Conservation (phyloP, 2,797 vertebrate species). For the Xerus rutilus region DNA sequence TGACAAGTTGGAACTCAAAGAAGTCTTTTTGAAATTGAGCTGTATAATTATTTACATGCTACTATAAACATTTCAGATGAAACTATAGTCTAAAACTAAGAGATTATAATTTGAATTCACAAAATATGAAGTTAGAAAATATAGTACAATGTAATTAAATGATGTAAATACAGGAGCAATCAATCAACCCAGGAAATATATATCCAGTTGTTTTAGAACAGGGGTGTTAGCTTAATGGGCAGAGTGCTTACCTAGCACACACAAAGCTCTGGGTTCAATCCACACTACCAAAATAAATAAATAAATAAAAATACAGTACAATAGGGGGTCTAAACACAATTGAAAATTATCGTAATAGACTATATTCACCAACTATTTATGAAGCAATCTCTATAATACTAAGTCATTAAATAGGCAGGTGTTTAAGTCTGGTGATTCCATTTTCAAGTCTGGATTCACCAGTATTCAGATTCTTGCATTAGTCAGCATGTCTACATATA, state of each 20-base stretch:
- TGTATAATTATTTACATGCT: neutral
- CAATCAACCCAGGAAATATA: slow-evolving; percentile 7
- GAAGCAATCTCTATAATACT: slow-evolving; percentile 45
- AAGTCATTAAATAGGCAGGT: slow-evolving; percentile 43
- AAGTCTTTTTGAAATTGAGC: neutral
- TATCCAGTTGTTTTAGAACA: slow-evolving; percentile 4
- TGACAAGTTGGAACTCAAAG: neutral
- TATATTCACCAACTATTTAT: neutral
- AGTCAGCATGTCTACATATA: slow-evolving; percentile 57
- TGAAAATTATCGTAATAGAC: slow-evolving; percentile 43
- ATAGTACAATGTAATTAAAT: neutral
- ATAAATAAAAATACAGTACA: slow-evolving; percentile 12
- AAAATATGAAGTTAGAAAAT: slow-evolving; percentile 34
- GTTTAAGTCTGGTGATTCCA: slow-evolving; percentile 47
- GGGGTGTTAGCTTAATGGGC: too few relatives aligned
- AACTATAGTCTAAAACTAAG: slow-evolving; percentile 29
- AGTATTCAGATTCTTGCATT: slow-evolving; percentile 50
- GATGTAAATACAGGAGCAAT: neutral
- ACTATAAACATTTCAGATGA: slow-evolving; percentile 2
- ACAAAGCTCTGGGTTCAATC: too few relatives aligned
- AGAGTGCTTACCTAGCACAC: too few relatives aligned
- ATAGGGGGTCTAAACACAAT: slow-evolving; percentile 38
- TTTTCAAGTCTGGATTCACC: slow-evolving; percentile 57
- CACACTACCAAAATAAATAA: too few relatives aligned
- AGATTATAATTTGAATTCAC: slow-evolving; percentile 30